Evolutionary conservation across 2,113 vertebrate genomes (phyloP), one percentile per base, ranked within the genome.

Genomic region (Emydocephalus ijimae): DNA sequence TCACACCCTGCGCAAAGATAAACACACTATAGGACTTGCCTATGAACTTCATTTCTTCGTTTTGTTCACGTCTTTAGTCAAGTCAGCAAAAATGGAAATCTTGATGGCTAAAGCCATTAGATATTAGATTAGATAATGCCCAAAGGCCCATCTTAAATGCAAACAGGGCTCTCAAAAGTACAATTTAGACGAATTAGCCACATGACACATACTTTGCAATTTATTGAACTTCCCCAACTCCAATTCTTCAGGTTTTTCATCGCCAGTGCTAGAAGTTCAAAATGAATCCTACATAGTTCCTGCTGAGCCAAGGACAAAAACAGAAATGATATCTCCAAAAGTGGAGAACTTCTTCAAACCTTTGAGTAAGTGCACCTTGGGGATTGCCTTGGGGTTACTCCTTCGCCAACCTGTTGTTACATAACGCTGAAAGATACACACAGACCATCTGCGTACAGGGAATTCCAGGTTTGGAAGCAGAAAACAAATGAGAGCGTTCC

Each of bases 331-430:
- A 0, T 94, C 92, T 0, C 12, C 74, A 26, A 0, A 0, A 57
- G 0, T 96, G 29, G 0, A 61, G 1, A n/a, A 0, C 2, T 97
- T 97, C 95, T 97, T 98, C 92, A 96, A 61, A 48, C 98, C 97
- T 69, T 29, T 93, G 89, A 97, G 97, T 98, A 97, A 97, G 97
- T 97, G 93, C 55, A 93, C 8, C 57, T 91, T 93, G 12, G 69
- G 45, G 43, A 7, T 12, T 87, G 3, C 90, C 88, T 89, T 3
- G 57, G 29, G 52, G 86, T 34, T 23, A 52, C 54, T 89, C 39
- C 89, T 91, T 88, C 48, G 18, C 34, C 12, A 34, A 21, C 9
- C 24, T 4, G 9, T 11, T 57, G n/a, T 50, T 15, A 34, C 55
- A 3, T 89, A 48, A 48, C 18, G 1, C 12, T 88, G 55, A 8